Percentiles rank a stretch among this genome's conserved stretches.
phyloP scores from a whole-genome alignment of 1,140 invertebrate genomes.

The Ceratina australensis region DNA sequence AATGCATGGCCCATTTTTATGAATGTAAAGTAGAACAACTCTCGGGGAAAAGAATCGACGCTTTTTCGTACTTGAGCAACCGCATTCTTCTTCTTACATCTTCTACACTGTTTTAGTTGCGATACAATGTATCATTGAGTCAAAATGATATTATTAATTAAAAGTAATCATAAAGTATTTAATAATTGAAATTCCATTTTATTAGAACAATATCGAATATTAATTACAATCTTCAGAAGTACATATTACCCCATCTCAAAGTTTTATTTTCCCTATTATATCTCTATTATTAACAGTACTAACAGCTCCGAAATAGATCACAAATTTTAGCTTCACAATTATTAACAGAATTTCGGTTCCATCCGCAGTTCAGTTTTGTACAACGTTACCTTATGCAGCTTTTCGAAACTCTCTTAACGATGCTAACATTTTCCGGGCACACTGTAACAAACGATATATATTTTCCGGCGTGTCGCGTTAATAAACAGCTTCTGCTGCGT shows the following conservation, averaged over 20 bases:
- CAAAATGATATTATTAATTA: no score
- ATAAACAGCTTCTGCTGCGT: constrained; percentile 51
- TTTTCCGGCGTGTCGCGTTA: constrained; percentile 28
- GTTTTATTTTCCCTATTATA: no score
- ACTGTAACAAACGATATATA: constrained; percentile 30
- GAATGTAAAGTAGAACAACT: constrained; percentile 36
- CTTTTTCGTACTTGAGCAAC: not conserved
- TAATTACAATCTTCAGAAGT: no score
- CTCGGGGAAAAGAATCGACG: constrained; percentile 20
- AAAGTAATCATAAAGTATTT: no score
- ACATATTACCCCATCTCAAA: no score
- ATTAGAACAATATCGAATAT: no score
- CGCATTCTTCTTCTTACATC: not conserved
- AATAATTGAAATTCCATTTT: no score
- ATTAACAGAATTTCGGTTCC: no score
- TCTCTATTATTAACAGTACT: no score
- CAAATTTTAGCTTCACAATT: no score
- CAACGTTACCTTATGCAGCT: not conserved
- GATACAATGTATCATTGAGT: no score
- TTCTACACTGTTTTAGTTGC: constrained; percentile 2
- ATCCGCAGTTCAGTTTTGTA: not conserved
- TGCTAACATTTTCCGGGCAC: not conserved
- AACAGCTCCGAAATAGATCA: no score
- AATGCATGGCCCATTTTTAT: constrained; percentile 32
- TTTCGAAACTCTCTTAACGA: not conserved